Percentiles rank a stretch among this genome's conserved stretches.
phyloP scores from a whole-genome alignment of 1,140 invertebrate species.

The Panonychus citri region DNA sequence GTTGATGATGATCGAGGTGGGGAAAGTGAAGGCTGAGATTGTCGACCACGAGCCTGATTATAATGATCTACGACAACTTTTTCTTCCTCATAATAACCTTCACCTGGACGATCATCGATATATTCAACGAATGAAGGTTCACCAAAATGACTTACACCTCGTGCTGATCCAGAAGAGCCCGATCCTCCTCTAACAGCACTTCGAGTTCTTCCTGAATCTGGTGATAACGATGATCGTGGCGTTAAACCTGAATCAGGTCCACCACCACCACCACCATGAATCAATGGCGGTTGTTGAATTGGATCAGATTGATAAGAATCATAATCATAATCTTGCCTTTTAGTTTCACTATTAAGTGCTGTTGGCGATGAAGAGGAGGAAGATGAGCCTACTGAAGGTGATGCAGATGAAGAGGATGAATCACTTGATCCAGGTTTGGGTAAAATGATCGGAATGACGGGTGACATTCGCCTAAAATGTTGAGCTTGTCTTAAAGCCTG shows the following conservation, averaged over 20 bases:
- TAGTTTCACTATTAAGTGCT: neutral
- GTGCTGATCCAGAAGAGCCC: neutral
- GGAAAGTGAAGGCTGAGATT: neutral
- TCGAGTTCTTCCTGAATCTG: too few species aligned
- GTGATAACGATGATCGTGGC: neutral
- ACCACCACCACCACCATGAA: neutral
- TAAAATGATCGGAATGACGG: neutral
- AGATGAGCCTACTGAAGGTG: too few species aligned
- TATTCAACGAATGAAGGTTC: neutral
- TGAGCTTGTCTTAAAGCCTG: neutral
- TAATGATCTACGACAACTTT: neutral
- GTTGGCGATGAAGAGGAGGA: neutral
- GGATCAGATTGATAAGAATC: neutral
- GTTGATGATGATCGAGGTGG: neutral
- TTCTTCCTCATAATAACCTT: neutral
- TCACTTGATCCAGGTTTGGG: neutral
- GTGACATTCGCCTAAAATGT: neutral
- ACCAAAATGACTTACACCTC: slow-evolving; percentile 6
- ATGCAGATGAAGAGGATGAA: neutral
- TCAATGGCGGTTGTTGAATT: neutral
- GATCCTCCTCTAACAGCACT: too few species aligned
- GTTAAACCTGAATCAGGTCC: neutral
- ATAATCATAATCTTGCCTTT: neutral
- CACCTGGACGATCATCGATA: neutral
- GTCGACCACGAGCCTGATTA: neutral